Percentiles rank a stretch among this genome's conserved stretches.
Conservation (phyloP, 2,113 vertebrate species). For the Macrotus californicus region DNA sequence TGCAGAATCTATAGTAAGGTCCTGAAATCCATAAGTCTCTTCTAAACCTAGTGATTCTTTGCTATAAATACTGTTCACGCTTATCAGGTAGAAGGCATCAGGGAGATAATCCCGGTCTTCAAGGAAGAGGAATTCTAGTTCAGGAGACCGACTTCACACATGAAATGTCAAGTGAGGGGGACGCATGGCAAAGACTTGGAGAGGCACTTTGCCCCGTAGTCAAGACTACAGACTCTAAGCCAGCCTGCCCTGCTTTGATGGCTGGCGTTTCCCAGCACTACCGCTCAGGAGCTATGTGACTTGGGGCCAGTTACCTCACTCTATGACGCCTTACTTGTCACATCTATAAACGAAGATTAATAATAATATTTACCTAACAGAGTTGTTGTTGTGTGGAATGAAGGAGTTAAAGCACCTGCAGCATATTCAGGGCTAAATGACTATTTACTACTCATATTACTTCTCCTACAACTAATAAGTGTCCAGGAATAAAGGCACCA, state of each 20-base stretch:
- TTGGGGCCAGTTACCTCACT: background rate
- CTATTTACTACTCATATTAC: background rate
- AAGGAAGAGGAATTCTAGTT: background rate
- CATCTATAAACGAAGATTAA: background rate
- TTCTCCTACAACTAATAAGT: background rate
- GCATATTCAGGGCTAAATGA: background rate
- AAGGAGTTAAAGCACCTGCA: background rate
- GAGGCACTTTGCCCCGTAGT: background rate
- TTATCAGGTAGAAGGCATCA: background rate
- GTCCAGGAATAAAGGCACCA: background rate
- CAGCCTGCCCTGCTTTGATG: background rate
- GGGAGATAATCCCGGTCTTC: background rate
- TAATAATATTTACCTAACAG: background rate
- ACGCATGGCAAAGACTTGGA: background rate
- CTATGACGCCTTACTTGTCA: background rate
- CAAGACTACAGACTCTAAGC: background rate
- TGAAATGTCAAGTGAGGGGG: background rate
- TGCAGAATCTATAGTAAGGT: background rate
- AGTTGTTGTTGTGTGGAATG: background rate
- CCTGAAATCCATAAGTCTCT: background rate
- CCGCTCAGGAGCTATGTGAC: background rate
- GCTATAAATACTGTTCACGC: background rate
- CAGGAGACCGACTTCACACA: background rate
- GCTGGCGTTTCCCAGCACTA: background rate
- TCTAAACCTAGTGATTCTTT: constrained; percentile 11